Percentiles rank a stretch among this genome's conserved stretches.
Conservation (phyloP, 2,113 vertebrate genomes). For the Cricetomys ansorgei region DNA sequence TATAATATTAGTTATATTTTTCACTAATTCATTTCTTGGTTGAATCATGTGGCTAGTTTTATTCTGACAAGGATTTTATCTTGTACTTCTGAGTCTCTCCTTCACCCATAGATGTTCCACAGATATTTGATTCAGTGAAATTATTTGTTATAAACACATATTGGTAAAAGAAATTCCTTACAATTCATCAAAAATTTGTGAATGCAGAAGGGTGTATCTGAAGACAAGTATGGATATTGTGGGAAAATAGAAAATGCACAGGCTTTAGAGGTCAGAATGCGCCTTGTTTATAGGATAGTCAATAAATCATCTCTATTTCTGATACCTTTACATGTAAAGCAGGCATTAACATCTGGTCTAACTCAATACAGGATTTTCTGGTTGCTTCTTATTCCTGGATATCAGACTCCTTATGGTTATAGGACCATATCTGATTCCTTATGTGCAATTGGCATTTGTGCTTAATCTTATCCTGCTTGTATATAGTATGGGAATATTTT, state of each 20-base stretch:
- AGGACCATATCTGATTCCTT: conserved; percentile 25
- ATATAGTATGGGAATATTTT: conserved; percentile 51
- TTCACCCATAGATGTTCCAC: background rate
- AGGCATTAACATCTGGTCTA: background rate
- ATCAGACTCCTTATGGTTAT: conserved; percentile 26
- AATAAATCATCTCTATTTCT: background rate
- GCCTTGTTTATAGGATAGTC: background rate
- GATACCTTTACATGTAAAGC: background rate
- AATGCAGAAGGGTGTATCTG: background rate
- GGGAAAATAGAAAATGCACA: background rate
- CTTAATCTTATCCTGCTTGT: conserved; percentile 39
- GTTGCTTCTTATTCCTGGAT: conserved; percentile 20
- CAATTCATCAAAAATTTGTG: background rate
- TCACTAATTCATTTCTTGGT: background rate
- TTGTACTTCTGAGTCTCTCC: background rate
- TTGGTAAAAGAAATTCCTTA: background rate
- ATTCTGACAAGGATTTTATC: background rate
- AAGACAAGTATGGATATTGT: background rate
- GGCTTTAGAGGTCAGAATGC: background rate
- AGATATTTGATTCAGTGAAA: conserved; percentile 46
- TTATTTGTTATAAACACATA: background rate
- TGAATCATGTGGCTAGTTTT: background rate
- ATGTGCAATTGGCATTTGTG: conserved; percentile 50
- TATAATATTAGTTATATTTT: background rate
- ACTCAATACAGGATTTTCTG: background rate